phyloP scores from a whole-genome alignment of 2,797 vertebrate genomes.

The Sebastes hubbsi region DNA sequence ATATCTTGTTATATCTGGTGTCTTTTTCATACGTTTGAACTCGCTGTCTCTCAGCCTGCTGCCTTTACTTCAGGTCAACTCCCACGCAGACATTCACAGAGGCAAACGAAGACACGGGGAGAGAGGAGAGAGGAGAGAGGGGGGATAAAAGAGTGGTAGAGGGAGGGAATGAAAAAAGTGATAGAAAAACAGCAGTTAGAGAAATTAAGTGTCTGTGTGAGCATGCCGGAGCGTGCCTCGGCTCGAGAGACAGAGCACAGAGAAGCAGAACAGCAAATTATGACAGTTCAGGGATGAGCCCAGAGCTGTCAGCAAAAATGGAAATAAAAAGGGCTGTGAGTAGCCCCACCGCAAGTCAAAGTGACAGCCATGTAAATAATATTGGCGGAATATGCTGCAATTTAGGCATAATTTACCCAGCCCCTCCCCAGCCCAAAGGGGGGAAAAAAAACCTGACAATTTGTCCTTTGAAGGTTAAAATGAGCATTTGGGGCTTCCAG shows the following conservation, averaged over 20 bases:
- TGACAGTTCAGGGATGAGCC: constrained; percentile 69
- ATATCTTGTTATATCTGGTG: background rate
- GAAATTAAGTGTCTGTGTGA: constrained; percentile 31
- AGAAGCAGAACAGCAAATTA: constrained; percentile 65
- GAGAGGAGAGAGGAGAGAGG: background rate
- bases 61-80: constrained; percentile 39
- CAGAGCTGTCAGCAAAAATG: constrained; percentile 72
- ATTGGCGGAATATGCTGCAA: constrained; percentile 59
- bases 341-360: constrained; percentile 56
- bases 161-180: constrained; percentile 20
- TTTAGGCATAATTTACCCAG: constrained; percentile 63
- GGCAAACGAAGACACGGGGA: background rate
- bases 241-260: constrained; percentile 40
- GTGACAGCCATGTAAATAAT: constrained; percentile 79
- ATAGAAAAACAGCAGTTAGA: constrained; percentile 26
- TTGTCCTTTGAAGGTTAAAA: constrained; percentile 73
- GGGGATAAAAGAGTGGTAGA: background rate
- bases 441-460: constrained; percentile 18
- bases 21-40: constrained; percentile 42
- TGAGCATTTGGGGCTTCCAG: constrained; percentile 32
- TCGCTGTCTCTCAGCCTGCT: constrained; percentile 5
- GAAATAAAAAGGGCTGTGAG: constrained; percentile 64
- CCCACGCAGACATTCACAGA: constrained; percentile 36
- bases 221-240: constrained; percentile 22
- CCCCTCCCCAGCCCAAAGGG: constrained; percentile 3